Conservation (phyloP, 2,113 vertebrate genomes). For the Macheiramphus alcinus region DNA sequence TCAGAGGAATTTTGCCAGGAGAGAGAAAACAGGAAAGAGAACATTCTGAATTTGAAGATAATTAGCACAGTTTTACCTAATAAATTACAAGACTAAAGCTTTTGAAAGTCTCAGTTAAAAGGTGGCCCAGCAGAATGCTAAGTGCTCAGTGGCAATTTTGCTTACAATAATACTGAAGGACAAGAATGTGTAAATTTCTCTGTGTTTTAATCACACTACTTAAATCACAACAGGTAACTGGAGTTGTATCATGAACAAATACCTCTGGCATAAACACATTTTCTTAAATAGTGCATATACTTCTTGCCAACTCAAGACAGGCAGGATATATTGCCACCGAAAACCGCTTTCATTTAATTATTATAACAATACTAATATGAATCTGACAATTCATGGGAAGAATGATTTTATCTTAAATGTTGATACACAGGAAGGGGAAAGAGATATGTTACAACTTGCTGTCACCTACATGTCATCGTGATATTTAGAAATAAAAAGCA, state of each 20-base stretch:
- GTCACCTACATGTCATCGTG: fast-evolving
- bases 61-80: background rate
- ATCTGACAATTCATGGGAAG: background rate
- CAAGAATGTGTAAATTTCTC: background rate
- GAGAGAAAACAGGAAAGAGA: background rate
- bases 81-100: background rate
- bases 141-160: background rate
- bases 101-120: background rate
- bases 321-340: background rate
- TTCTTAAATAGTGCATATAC: background rate
- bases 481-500: background rate
- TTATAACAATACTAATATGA: background rate
- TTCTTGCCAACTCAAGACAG: background rate
- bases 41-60: background rate
- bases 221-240: background rate
- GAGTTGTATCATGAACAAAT: background rate
- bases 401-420: background rate
- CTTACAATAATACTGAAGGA: background rate
- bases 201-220: background rate
- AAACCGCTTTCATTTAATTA: background rate
- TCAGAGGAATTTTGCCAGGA: background rate
- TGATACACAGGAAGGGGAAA: background rate
- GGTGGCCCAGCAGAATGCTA: background rate
- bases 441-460: background rate
- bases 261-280: background rate